These are phyloP conservation scores for Tinea semifulvella DNA, from an alignment of 2,888 invertebrate species.

Conservation along the genomic window DNA sequence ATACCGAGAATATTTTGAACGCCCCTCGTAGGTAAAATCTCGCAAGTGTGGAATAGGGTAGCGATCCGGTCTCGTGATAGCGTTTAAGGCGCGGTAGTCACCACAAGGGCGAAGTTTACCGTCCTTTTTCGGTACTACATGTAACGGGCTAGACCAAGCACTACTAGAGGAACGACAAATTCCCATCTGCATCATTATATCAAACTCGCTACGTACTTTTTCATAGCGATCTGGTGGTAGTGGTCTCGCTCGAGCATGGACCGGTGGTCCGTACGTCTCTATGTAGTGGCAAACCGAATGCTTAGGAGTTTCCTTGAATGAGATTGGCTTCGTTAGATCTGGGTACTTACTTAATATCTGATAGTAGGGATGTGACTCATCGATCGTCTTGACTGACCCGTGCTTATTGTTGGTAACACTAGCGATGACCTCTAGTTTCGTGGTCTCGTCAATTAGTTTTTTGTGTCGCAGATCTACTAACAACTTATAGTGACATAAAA, in stretches of 20 bases:
- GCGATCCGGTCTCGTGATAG: conserved; percentile 26
- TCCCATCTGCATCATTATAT: conserved; percentile 29
- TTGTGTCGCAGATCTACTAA: conserved; percentile 13
- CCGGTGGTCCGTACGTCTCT: conserved; percentile 18
- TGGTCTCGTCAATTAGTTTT: conserved; percentile 12
- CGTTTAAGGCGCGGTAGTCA: conserved; percentile 32
- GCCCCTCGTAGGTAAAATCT: too few relatives aligned
- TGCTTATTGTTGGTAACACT: not conserved
- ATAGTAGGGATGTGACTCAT: not conserved
- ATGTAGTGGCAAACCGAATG: conserved; percentile 17
- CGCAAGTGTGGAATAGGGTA: conserved; percentile 31
- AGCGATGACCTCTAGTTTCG: not conserved
- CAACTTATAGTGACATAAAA: conserved; percentile 13
- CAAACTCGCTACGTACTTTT: conserved; percentile 29
- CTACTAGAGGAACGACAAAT: conserved; percentile 39
- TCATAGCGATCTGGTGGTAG: conserved; percentile 26
- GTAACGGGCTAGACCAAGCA: conserved; percentile 35
- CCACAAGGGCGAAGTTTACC: conserved; percentile 25
- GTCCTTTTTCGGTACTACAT: conserved; percentile 22
- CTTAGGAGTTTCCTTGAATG: not conserved
- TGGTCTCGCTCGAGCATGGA: conserved; percentile 17
- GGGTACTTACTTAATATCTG: conserved; percentile 4
- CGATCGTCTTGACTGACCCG: not conserved
- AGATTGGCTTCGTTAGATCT: not conserved
- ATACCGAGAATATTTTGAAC: too few relatives aligned